These are phyloP conservation scores for Tetragonula clypearis DNA, from an alignment of 1,140 invertebrate genomes.

Conservation along the genomic window DNA sequence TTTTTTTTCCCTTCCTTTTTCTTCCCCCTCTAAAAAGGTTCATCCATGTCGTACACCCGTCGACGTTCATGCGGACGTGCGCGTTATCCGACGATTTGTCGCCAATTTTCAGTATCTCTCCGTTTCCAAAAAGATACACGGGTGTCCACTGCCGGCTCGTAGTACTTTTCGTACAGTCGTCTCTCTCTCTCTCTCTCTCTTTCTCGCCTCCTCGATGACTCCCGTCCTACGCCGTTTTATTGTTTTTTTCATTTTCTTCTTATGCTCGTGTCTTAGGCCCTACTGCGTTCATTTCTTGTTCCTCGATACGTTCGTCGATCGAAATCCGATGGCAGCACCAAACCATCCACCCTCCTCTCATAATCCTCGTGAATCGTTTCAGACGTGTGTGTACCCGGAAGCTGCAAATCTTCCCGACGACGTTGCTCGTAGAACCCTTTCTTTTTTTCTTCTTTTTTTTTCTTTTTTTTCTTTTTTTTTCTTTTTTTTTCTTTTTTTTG, in stretches of 20 bases:
- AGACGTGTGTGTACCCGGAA: constrained; percentile 42
- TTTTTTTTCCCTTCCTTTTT: not conserved
- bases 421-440: constrained; percentile 70
- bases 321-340: constrained; percentile 32
- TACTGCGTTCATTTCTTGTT: not conserved
- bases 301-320: not conserved
- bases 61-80: constrained; percentile 38
- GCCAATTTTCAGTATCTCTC: constrained; percentile 1
- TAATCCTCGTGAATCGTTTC: constrained; percentile 32
- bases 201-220: not conserved
- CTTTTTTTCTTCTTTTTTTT: not conserved
- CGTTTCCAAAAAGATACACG: not conserved
- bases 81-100: constrained; percentile 42
- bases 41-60: constrained; percentile 8
- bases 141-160: not conserved
- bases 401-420: constrained; percentile 65
- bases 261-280: constrained; percentile 40
- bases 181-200: too few relatives aligned
- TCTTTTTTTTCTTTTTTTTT: not conserved
- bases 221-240: not conserved
- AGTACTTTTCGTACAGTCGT: not conserved
- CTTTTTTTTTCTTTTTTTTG: too few relatives aligned
- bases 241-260: too few relatives aligned
- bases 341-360: constrained; percentile 1
- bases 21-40: not conserved